Base-by-base conservation (phyloP, 2,113 vertebrate genomes). In the Oncorhynchus kisutch region DNA sequence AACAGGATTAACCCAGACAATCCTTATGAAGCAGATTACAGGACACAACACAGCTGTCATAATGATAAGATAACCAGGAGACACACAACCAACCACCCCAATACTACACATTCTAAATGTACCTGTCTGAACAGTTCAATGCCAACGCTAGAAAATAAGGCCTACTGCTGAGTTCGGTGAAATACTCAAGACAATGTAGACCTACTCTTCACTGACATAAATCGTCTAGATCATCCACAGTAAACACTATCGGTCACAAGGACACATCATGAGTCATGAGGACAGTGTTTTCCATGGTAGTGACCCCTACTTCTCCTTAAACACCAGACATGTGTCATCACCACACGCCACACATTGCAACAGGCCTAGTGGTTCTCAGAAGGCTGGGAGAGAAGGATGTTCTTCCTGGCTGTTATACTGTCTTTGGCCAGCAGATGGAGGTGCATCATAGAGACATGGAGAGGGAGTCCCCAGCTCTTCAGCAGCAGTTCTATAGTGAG, bases 31-130 rank as follows among this genome's bases (percentile, higher is more conserved):
- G 31, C 8, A 4, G 68, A 70, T 70, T 70, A 70, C 39, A 70
- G 39, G 24, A 54, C 29, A 75, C 65, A 75, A 20, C 64, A 18
- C 45, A 54, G 25, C 64, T 70, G 68, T 70, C 68, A 70, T 70
- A 49, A 48, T 27, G 64, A 51, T 54, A 24, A 67, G 51, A 65
- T n/a, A 62, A 29, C 72, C 62, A 39, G 68, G 65, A 62, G 51
- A 34, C 49, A 78, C 76, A 78, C 16, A 77, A 18, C 51, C 51
- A 29, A 24, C 4, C 64, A 66, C 25, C 11, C 7, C 18, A 2
- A 64, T n/a, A 31, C 65, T 18, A 67, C 24, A 66, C 24, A 29
- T 16, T 29, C 11, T 12, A 29, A 67, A 68, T 25, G 24, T 27
- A 68, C 66, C 25, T 20, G 27, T 2, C 24, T 4, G 13, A 29